Conservation (phyloP, 2,888 invertebrate species). For the Deladenus siricidicola region DNA sequence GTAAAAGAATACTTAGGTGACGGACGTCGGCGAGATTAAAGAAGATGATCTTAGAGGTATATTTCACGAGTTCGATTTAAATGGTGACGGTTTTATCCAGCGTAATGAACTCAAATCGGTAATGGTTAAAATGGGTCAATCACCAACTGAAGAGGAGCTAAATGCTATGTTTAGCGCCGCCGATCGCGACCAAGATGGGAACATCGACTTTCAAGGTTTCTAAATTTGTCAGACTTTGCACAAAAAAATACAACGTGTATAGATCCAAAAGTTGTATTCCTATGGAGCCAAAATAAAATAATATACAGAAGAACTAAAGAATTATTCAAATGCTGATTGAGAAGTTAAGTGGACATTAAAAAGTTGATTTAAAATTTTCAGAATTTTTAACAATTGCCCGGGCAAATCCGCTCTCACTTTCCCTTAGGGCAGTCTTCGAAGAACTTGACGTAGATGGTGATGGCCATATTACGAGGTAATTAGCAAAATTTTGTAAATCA, state of each 20-base stretch:
- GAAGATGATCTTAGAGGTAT: conserved; percentile 51
- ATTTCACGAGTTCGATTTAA: conserved; percentile 51
- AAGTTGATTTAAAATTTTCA: conserved; percentile 19
- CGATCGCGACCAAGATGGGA: conserved; percentile 50
- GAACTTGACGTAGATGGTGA: conserved; percentile 53
- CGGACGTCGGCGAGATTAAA: conserved; percentile 45
- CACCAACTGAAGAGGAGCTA: conserved; percentile 51
- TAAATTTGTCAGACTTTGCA: too few relatives aligned
- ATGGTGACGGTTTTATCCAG: conserved; percentile 52
- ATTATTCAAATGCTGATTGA: too few relatives aligned
- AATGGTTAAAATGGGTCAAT: conserved; percentile 53
- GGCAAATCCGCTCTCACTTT: conserved; percentile 51
- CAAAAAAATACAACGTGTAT: too few relatives aligned
- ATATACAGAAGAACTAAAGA: too few relatives aligned
- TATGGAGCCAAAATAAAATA: too few relatives aligned
- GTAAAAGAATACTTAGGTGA: too few relatives aligned
- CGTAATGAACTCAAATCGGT: conserved; percentile 49
- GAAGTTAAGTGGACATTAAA: not conserved
- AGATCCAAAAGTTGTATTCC: too few relatives aligned
- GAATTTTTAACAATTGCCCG: conserved; percentile 50
- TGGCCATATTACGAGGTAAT: conserved; percentile 46
- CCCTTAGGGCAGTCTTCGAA: conserved; percentile 50
- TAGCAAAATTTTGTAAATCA: not conserved
- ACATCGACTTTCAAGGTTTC: conserved; percentile 49
- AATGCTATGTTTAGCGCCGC: conserved; percentile 53